Conservation (phyloP, 2,113 vertebrate species). For the Phalacrocorax pelagicus region DNA sequence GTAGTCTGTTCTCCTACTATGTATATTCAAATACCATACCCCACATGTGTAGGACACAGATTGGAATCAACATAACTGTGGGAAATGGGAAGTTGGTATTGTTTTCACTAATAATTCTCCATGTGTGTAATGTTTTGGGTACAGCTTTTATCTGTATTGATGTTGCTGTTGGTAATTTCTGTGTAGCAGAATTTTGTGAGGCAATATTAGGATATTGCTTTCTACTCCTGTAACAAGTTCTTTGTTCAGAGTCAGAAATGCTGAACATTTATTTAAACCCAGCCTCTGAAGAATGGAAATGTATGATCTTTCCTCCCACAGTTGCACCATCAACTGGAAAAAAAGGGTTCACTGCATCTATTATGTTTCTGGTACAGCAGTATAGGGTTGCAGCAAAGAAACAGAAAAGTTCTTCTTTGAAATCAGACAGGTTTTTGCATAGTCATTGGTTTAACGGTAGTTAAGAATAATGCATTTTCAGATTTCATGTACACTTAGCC, state of each 20-base stretch:
- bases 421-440: background rate
- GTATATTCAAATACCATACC: background rate
- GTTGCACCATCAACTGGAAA: background rate
- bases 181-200: background rate
- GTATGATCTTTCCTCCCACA: background rate
- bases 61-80: background rate
- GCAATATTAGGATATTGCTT: background rate
- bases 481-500: background rate
- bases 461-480: background rate
- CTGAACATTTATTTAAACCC: background rate
- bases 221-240: background rate
- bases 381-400: background rate
- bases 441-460: background rate
- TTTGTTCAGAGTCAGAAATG: background rate
- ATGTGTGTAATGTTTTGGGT: background rate
- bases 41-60: background rate
- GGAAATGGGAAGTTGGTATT: background rate
- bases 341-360: background rate
- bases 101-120: background rate
- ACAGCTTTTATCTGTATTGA: background rate
- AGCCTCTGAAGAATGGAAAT: background rate
- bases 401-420: background rate
- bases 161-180: background rate
- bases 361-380: background rate
- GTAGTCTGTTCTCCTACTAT: background rate